phyloP scores from a whole-genome alignment of 2,888 invertebrate genomes.

The Aleiodes testaceus region DNA sequence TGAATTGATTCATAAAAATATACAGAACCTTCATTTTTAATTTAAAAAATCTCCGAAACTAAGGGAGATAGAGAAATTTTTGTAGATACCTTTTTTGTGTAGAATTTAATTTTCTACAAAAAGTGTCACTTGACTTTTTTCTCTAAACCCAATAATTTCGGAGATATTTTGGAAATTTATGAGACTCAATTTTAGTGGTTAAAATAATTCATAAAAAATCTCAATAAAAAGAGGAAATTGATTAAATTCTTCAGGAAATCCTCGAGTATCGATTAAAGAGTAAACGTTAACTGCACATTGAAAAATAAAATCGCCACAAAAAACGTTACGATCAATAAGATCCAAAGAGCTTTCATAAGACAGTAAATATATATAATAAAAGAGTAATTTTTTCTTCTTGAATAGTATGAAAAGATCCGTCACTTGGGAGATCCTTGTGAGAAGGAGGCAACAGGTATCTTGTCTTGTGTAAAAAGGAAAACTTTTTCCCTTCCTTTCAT shows the following conservation, averaged over 20 bases:
- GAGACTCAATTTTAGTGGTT: too few species aligned
- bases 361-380: not conserved
- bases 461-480: not conserved
- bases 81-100: too few species aligned
- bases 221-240: not conserved
- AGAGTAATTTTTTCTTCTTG: slow-evolving; percentile 13
- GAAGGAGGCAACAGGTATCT: slow-evolving; percentile 44
- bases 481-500: not conserved
- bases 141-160: too few species aligned
- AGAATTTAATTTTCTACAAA: too few species aligned
- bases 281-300: slow-evolving; percentile 1
- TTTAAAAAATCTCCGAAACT: too few species aligned
- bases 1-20: too few species aligned
- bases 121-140: too few species aligned
- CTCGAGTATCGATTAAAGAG: not conserved
- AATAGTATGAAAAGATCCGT: slow-evolving; percentile 28
- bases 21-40: too few species aligned
- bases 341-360: slow-evolving; percentile 1
- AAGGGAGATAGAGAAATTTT: too few species aligned
- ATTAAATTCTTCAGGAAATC: slow-evolving; percentile 11
- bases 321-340: slow-evolving; percentile 2
- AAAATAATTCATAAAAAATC: too few species aligned
- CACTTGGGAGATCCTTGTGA: slow-evolving; percentile 2
- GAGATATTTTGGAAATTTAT: too few species aligned
- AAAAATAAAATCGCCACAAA: not conserved